Evolutionary conservation across 2,113 vertebrate species (phyloP).

Genomic region (Halichoerus grypus): DNA sequence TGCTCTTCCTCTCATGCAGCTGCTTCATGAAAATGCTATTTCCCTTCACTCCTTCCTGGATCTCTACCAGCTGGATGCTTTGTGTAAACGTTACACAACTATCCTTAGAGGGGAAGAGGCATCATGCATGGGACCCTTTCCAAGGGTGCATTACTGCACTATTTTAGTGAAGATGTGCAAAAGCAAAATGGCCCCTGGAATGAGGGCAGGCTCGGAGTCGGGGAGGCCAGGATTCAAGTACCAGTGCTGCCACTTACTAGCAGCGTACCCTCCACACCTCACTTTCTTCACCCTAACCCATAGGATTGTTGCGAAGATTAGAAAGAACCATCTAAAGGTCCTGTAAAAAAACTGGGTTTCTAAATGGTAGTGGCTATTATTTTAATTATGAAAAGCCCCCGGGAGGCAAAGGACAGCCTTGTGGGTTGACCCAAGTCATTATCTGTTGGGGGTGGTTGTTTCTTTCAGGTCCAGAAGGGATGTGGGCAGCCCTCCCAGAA

Average conservation of each 20-base stretch:
- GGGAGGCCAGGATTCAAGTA: neutral
- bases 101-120: neutral
- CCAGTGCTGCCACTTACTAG: neutral
- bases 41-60: neutral
- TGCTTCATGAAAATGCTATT: neutral
- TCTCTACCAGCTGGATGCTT: neutral
- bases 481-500: neutral
- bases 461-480: neutral
- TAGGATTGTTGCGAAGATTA: neutral
- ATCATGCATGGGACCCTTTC: neutral
- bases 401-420: neutral
- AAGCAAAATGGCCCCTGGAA: neutral
- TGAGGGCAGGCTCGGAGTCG: neutral
- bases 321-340: neutral
- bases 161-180: neutral
- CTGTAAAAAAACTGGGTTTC: neutral
- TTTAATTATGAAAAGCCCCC: neutral
- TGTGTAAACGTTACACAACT: neutral
- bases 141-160: neutral
- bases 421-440: neutral
- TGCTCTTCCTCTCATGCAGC: neutral
- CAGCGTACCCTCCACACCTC: neutral
- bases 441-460: neutral
- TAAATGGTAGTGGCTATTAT: neutral
- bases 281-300: neutral